Evolutionary conservation across 2,113 vertebrate species (phyloP).

Genomic region (Corythornis vintsioides): DNA sequence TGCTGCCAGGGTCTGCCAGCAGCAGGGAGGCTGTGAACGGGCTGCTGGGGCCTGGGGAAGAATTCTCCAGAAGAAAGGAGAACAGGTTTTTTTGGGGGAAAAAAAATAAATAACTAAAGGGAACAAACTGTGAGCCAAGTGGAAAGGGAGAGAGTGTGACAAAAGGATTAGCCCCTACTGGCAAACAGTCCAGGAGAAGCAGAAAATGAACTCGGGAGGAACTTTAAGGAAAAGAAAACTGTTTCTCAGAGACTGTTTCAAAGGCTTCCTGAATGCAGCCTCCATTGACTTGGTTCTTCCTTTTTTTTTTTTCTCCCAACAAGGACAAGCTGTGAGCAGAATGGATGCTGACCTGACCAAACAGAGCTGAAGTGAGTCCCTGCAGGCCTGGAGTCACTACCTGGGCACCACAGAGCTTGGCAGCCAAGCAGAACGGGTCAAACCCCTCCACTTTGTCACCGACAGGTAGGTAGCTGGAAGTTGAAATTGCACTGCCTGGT

Average conservation of each 20-base stretch:
- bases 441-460: neutral
- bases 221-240: neutral
- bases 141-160: neutral
- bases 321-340: neutral
- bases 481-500: neutral
- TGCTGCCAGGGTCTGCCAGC: neutral
- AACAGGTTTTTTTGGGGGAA: neutral
- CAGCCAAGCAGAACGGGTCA: neutral
- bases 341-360: neutral
- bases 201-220: neutral
- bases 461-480: neutral
- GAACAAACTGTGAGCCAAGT: neutral
- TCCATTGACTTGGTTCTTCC: neutral
- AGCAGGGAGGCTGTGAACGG: neutral
- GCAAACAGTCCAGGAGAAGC: neutral
- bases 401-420: neutral
- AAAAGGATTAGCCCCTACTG: neutral
- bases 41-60: neutral
- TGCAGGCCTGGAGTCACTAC: neutral
- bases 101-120: neutral
- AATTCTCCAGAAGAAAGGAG: neutral
- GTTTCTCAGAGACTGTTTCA: conserved; percentile 10
- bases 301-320: neutral
- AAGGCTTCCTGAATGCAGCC: neutral
- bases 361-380: neutral